Evolutionary conservation across 1,140 invertebrate genomes (phyloP).

Genomic region (Drosophila grimshawi): DNA sequence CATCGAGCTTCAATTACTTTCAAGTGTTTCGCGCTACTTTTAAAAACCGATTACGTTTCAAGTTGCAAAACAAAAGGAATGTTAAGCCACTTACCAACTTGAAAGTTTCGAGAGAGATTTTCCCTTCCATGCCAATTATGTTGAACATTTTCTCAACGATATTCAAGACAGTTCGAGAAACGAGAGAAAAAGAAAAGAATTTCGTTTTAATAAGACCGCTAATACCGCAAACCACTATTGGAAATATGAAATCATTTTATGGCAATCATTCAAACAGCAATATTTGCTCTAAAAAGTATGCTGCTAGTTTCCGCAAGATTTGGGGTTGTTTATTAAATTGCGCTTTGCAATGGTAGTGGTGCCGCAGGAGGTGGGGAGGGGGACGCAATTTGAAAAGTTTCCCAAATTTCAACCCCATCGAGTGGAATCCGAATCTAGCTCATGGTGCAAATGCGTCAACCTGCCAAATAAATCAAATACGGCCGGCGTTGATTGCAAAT

Average conservation of each 20-base stretch:
- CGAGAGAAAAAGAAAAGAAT: too few species aligned
- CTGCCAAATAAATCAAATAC: slow-evolving; percentile 48
- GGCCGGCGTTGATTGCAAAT: slow-evolving; percentile 42
- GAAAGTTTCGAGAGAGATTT: neutral
- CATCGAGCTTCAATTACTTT: neutral
- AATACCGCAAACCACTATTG: too few species aligned
- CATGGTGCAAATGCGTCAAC: neutral
- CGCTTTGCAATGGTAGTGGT: slow-evolving; percentile 5
- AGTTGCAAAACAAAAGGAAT: too few species aligned
- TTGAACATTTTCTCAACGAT: neutral
- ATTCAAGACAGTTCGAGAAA: neutral
- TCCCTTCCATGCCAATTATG: too few species aligned
- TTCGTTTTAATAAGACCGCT: too few species aligned
- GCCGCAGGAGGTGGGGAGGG: too few species aligned
- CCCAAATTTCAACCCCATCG: neutral
- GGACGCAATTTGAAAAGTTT: slow-evolving; percentile 16
- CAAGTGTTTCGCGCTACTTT: neutral
- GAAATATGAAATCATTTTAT: too few species aligned
- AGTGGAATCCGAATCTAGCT: too few species aligned
- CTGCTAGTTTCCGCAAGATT: neutral
- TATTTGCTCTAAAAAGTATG: too few species aligned
- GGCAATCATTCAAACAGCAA: too few species aligned
- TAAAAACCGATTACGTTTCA: too few species aligned
- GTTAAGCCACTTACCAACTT: too few species aligned
- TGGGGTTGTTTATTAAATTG: slow-evolving; percentile 39